Evolutionary conservation across 2,888 invertebrate genomes (phyloP).

Genomic region (Steinernema carpocapsae): DNA sequence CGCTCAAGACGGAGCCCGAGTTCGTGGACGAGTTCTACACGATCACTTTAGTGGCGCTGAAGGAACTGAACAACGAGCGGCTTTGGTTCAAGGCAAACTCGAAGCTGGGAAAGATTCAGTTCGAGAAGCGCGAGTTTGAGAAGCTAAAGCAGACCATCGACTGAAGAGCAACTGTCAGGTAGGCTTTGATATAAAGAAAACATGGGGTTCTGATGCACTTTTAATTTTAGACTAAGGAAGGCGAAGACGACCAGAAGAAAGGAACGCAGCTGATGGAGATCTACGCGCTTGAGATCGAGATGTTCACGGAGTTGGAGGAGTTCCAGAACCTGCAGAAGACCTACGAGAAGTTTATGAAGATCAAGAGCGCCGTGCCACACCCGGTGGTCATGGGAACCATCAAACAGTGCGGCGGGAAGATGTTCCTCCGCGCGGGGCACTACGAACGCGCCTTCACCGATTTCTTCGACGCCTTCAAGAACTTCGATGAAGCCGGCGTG

Average conservation of each 20-base stretch:
- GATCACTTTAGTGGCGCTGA: conserved; percentile 74
- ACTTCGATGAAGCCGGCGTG: conserved; percentile 98
- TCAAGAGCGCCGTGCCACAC: conserved; percentile 98
- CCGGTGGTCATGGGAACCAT: conserved; percentile 99
- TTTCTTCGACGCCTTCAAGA: conserved; percentile 83
- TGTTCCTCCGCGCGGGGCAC: conserved; percentile 97
- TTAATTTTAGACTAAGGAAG: conserved; percentile 63
- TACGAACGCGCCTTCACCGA: conserved; percentile 98
- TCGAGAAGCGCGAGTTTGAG: conserved; percentile 90
- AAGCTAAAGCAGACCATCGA: conserved; percentile 94
- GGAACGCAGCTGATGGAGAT: conserved; percentile 94
- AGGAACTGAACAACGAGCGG: conserved; percentile 95
- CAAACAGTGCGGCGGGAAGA: conserved; percentile 98
- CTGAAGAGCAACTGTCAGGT: too few relatives aligned
- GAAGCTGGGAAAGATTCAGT: conserved; percentile 95
- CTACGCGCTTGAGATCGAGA: conserved; percentile 97
- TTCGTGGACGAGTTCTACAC: conserved; percentile 96
- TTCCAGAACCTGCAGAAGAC: conserved; percentile 82
- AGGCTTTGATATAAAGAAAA: too few relatives aligned
- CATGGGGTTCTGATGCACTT: conserved; percentile 94
- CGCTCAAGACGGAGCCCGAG: conserved; percentile 91
- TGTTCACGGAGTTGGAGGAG: conserved; percentile 99
- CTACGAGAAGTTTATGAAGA: conserved; percentile 96
- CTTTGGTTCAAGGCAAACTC: conserved; percentile 99
- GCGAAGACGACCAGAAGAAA: conserved; percentile 68